phyloP scores from a whole-genome alignment of 2,797 vertebrate genomes.

The Schizopygopsis malacanthus region DNA sequence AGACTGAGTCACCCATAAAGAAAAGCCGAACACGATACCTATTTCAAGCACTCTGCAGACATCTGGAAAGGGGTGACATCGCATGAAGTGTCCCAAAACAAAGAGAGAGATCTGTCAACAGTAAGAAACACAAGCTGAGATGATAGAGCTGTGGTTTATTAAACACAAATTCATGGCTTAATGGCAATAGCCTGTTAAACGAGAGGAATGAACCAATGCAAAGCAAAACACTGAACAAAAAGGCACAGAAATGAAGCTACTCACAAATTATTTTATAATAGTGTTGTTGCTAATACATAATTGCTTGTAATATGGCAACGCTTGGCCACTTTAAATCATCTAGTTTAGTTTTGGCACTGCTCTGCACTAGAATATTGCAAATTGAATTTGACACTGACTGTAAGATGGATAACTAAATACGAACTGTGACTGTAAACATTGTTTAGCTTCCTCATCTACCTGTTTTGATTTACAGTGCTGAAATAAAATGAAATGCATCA shows the following conservation, averaged over 20 bases:
- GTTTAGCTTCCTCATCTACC: slow-evolving; percentile 58
- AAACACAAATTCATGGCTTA: background rate
- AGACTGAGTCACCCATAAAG: slow-evolving; percentile 52
- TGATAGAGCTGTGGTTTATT: background rate
- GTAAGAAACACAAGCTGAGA: slow-evolving; percentile 9
- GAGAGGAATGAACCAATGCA: too few species aligned
- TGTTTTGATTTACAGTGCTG: slow-evolving; percentile 64
- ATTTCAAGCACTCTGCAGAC: slow-evolving; percentile 49
- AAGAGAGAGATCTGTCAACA: slow-evolving; percentile 27
- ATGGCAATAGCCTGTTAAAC: too few species aligned
- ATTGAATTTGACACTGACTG: background rate
- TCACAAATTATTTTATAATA: background rate
- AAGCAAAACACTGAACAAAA: too few species aligned
- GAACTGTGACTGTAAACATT: slow-evolving; percentile 21
- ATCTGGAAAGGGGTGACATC: slow-evolving; percentile 39
- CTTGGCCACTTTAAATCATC: background rate
- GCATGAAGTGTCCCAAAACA: slow-evolving; percentile 30
- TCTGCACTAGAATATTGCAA: background rate
- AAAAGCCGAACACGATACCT: slow-evolving; percentile 41
- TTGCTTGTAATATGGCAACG: background rate
- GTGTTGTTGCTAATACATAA: background rate
- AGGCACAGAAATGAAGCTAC: background rate
- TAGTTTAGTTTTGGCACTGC: background rate
- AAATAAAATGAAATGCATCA: slow-evolving; percentile 72
- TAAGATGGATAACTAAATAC: background rate